Evolutionary conservation across 2,888 invertebrate species (phyloP), one percentile per base, ranked within the genome.

Genomic region (Sarcophaga variegata): DNA sequence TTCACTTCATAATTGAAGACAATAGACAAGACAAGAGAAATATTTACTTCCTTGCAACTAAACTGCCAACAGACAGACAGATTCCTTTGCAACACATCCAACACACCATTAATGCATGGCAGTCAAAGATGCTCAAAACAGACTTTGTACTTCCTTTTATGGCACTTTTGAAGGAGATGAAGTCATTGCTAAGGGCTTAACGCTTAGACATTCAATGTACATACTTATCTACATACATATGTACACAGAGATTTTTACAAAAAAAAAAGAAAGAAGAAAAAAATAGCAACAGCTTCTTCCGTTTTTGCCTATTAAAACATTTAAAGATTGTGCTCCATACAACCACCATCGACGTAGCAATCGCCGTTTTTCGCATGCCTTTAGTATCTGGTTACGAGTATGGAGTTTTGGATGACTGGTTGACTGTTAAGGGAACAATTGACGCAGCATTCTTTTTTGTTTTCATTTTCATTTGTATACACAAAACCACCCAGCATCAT

Each of bases 271-370:
- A 37, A 37, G 37, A 10, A 10, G 8, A 37, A 37, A 10, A 54
- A 17, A 54, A 71, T 49, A 67, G 74, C 69, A 84, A 77, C 69
- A 78, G 75, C 81, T 79, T 85, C 81, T 82, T 82, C 85, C 81
- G 81, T 64, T 85, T 78, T 60, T 20, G 5, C 71, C 71, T 74
- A 74, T 74, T 62, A 70, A 71, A 37, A 6, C 75, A 69, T 20
- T 69, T 10, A 8, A 37, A 54, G 20, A 67, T 17, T 67, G 27
- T 66, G 47, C 49, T 22, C 49, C 75, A 27, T 14, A 66, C 45
- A 37, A 60, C 20, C 20, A 62, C 17, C 54, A 54, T 17, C 54
- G 17, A 14, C 17, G 54, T 17, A 54, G 17, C 54, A 54, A 14
- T 54, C 54, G 17, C 17, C 4, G 4, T 4, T 17, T 54, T 17